These are phyloP conservation scores for Schizopygopsis malacanthus DNA, from an alignment of 2,797 vertebrate species.

Conservation along the genomic window DNA sequence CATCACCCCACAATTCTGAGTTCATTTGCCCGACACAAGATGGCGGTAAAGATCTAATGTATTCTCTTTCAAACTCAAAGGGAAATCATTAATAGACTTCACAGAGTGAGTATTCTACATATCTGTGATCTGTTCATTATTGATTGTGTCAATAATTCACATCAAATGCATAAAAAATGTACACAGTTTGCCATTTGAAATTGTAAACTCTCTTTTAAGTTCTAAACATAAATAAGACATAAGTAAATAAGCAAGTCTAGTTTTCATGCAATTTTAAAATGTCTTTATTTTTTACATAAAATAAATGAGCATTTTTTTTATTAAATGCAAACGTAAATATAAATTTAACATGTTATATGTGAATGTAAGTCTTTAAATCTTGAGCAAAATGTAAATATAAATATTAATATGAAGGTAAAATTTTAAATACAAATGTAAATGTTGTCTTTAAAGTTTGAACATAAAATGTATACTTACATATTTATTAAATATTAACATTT, in stretches of 20 bases:
- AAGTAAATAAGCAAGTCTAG: neutral
- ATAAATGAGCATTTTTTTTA: neutral
- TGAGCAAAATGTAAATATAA: neutral
- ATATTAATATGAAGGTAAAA: neutral
- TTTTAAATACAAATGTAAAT: neutral
- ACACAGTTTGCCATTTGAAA: neutral
- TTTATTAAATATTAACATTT: neutral
- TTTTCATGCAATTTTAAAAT: neutral
- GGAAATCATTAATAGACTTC: neutral
- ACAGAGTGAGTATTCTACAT: neutral
- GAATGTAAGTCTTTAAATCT: neutral
- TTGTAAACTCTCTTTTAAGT: neutral
- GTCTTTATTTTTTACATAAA: neutral
- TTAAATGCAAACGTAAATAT: neutral
- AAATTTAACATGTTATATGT: neutral
- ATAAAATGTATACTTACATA: neutral
- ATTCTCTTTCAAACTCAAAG: neutral
- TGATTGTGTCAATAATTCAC: neutral
- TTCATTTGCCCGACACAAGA: conserved; percentile 19
- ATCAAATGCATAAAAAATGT: neutral
- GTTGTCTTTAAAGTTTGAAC: neutral
- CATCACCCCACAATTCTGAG: neutral
- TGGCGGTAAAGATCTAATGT: conserved; percentile 20
- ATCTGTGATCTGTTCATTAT: neutral
- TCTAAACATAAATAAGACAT: neutral